phyloP scores from a whole-genome alignment of 2,797 vertebrate genomes.

The Fistularia commersonii region DNA sequence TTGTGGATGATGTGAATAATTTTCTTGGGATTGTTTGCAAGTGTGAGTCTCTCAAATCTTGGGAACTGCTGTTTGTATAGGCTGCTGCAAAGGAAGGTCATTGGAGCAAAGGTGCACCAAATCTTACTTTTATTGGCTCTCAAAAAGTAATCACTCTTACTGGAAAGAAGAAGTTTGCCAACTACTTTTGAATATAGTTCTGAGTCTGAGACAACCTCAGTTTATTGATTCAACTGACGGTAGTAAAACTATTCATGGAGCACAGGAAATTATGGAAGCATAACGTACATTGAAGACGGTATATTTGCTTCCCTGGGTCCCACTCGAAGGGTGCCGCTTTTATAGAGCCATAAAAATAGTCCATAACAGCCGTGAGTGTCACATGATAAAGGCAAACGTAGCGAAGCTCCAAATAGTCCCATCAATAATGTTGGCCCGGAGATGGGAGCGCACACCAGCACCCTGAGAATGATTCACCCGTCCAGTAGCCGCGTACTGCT shows the following conservation, averaged over 20 bases:
- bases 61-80: too few relatives aligned
- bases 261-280: not conserved
- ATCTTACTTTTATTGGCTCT: not conserved
- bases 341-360: constrained; percentile 20
- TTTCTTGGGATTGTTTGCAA: too few relatives aligned
- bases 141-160: not conserved
- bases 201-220: not conserved
- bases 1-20: too few relatives aligned
- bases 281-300: not conserved
- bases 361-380: constrained; percentile 3
- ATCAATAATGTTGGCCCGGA: constrained; percentile 20
- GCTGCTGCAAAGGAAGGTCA: not conserved
- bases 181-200: not conserved
- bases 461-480: constrained; percentile 11
- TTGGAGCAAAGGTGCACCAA: not conserved
- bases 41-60: too few relatives aligned
- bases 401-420: constrained; percentile 19
- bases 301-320: constrained; percentile 6
- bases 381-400: constrained; percentile 17
- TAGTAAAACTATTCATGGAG: constrained; percentile 2
- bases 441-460: not conserved
- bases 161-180: not conserved
- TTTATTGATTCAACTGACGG: constrained; percentile 1
- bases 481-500: constrained; percentile 11
- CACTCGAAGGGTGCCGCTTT: constrained; percentile 1